Percentiles rank a stretch among this genome's conserved stretches.
These are phyloP conservation scores for Pedetes capensis DNA, from an alignment of 2,113 vertebrate species.

Conservation along the genomic window DNA sequence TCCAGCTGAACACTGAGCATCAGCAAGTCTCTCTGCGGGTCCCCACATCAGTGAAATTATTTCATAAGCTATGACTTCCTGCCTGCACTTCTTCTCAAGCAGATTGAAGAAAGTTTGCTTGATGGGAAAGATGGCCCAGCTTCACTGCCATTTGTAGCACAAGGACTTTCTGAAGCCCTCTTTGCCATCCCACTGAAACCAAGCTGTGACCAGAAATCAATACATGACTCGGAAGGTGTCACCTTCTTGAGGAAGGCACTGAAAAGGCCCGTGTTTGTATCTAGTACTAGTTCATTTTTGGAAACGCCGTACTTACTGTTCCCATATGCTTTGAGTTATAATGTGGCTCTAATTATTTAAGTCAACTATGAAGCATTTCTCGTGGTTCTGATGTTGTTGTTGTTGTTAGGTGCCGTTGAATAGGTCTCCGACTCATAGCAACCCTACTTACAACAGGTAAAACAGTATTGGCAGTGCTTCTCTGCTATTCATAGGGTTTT, in stretches of 20 bases:
- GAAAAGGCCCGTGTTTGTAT: background rate
- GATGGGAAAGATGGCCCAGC: background rate
- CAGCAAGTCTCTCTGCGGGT: background rate
- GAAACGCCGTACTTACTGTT: background rate
- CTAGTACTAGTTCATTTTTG: background rate
- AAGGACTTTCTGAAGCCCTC: background rate
- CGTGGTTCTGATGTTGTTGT: background rate
- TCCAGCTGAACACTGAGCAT: background rate
- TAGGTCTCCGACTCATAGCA: no score
- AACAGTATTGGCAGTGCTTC: no score
- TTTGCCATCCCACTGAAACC: background rate
- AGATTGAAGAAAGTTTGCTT: background rate
- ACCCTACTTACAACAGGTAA: no score
- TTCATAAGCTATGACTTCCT: constrained; percentile 26
- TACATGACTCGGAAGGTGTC: background rate
- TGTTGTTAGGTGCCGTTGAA: no score
- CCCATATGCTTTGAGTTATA: background rate
- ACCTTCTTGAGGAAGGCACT: background rate
- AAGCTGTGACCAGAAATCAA: background rate
- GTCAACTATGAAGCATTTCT: background rate
- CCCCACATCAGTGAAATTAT: background rate
- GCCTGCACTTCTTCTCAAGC: background rate
- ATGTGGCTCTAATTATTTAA: constrained; percentile 14
- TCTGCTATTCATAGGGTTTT: no score
- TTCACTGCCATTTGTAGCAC: background rate